phyloP scores from a whole-genome alignment of 2,888 invertebrate species.

The Caenorhabditis imperialis region DNA sequence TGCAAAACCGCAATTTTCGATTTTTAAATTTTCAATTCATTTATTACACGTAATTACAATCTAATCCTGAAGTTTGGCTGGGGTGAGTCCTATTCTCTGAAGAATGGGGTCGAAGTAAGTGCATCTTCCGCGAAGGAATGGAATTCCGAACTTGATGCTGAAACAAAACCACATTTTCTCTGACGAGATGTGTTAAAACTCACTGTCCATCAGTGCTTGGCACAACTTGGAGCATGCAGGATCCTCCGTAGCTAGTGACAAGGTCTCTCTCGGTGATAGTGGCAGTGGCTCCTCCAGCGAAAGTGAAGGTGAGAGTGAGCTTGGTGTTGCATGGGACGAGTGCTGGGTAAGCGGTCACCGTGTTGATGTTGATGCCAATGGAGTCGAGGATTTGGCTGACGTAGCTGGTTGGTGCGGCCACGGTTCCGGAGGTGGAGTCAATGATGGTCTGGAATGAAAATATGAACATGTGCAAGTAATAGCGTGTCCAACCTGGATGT shows the following conservation, averaged over 20 bases:
- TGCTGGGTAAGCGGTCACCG: slow-evolving; percentile 33
- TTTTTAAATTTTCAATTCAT: no score
- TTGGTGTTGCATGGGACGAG: slow-evolving; percentile 43
- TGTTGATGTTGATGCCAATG: slow-evolving; percentile 32
- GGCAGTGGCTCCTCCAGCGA: slow-evolving; percentile 28
- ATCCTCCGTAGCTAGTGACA: slow-evolving; percentile 19
- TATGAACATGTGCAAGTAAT: background rate
- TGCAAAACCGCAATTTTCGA: no score
- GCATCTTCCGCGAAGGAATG: slow-evolving; percentile 52
- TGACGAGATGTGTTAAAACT: no score
- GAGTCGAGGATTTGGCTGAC: slow-evolving; percentile 28
- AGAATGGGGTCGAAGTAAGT: slow-evolving; percentile 45
- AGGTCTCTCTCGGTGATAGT: slow-evolving; percentile 42
- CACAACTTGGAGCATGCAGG: slow-evolving; percentile 32
- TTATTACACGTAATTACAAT: no score
- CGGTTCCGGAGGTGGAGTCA: slow-evolving; percentile 15
- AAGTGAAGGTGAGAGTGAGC: slow-evolving; percentile 35
- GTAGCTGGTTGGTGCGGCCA: slow-evolving; percentile 22
- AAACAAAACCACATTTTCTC: no score
- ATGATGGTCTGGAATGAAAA: slow-evolving; percentile 10
- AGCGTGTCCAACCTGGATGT: slow-evolving; percentile 17
- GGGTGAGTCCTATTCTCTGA: slow-evolving; percentile 33
- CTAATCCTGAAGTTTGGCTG: slow-evolving; percentile 37
- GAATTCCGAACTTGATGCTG: slow-evolving; percentile 43
- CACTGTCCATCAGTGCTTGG: slow-evolving; percentile 13